These are phyloP conservation scores for Microctonus brassicae DNA, from an alignment of 2,888 invertebrate genomes.

Conservation along the genomic window DNA sequence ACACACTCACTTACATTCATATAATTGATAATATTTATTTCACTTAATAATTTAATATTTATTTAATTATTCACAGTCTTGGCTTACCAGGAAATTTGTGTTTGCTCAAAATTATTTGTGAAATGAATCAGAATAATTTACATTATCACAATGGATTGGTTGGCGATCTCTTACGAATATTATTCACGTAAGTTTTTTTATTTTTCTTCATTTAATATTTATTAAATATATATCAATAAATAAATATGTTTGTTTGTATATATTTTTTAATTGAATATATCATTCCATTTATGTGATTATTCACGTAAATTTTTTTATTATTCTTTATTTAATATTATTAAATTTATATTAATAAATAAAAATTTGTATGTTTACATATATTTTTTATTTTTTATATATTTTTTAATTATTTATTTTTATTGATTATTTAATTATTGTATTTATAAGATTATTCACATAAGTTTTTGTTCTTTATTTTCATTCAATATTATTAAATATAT, in stretches of 20 bases:
- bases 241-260: not conserved
- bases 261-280: not conserved
- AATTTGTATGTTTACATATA: not conserved
- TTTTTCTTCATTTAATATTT: conserved; percentile 13
- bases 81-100: conserved; percentile 62
- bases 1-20: not conserved
- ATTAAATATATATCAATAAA: conserved; percentile 30
- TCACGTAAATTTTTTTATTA: too few species aligned
- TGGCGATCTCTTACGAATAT: conserved; percentile 61
- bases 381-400: too few species aligned
- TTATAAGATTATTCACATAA: conserved; percentile 63
- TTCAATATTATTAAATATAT: conserved; percentile 26
- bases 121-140: conserved; percentile 54
- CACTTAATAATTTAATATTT: conserved; percentile 6
- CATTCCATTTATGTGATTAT: not conserved
- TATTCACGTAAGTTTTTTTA: conserved; percentile 64
- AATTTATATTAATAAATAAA: too few species aligned
- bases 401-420: too few species aligned
- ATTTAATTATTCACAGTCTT: conserved; percentile 46
- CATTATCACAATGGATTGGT: conserved; percentile 60
- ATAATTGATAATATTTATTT: conserved; percentile 17
- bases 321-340: too few species aligned
- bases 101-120: conserved; percentile 64
- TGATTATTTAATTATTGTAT: too few species aligned
- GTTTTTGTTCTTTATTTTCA: too few species aligned